A percentile compares a stretch with the other conserved stretches of the same genome.
phyloP scores from a whole-genome alignment of 1,140 invertebrate genomes.

The Bombus superbus region DNA sequence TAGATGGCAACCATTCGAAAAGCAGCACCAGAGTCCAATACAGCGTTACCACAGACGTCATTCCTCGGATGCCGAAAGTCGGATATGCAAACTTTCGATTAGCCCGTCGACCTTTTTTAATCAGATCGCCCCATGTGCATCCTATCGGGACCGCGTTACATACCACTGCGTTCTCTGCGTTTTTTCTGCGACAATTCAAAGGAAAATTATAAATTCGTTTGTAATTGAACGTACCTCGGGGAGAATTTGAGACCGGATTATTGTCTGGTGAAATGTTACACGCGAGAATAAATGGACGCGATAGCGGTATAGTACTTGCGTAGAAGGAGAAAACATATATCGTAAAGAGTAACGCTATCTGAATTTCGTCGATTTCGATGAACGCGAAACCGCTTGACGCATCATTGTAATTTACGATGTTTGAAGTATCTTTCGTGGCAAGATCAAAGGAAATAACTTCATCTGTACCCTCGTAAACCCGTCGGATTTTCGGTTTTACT shows the following conservation, averaged over 20 bases:
- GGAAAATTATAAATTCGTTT: no score
- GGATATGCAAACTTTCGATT: slow-evolving; percentile 71
- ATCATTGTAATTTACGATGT: no score
- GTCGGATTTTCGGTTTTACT: not conserved
- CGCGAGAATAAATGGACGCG: not conserved
- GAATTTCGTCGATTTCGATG: not conserved
- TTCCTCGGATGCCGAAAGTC: slow-evolving; percentile 72
- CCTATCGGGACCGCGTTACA: slow-evolving; percentile 68
- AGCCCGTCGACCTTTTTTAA: slow-evolving; percentile 65
- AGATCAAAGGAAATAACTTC: slow-evolving; percentile 1
- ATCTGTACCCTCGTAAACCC: not conserved
- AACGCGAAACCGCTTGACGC: not conserved
- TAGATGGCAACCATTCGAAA: slow-evolving; percentile 75
- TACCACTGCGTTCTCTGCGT: slow-evolving; percentile 10
- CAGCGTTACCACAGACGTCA: slow-evolving; percentile 64
- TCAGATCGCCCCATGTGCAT: slow-evolving; percentile 73
- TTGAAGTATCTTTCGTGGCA: not conserved
- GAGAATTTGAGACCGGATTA: no score
- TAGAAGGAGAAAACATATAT: not conserved
- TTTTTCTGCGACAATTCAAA: not conserved
- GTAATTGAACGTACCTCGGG: no score
- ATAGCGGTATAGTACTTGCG: no score
- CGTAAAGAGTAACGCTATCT: not conserved
- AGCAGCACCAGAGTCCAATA: slow-evolving; percentile 70
- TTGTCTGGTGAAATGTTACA: no score